These are phyloP conservation scores for Temnothorax longispinosus DNA, from an alignment of 1,140 invertebrate genomes.

Conservation along the genomic window DNA sequence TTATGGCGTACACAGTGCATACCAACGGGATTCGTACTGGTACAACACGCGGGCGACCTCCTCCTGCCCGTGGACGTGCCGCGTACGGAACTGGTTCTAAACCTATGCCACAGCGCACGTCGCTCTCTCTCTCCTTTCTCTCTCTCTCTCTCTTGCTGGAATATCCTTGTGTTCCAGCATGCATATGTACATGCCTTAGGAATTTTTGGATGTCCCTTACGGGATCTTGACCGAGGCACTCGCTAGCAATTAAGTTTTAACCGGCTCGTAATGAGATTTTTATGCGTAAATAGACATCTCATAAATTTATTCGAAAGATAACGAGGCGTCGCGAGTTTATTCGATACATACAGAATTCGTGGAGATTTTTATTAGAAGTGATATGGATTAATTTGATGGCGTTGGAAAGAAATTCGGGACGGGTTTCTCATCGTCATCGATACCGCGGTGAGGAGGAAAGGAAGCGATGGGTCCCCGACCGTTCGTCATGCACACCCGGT, in stretches of 20 bases:
- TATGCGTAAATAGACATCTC: not conserved
- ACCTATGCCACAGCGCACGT: conserved; percentile 60
- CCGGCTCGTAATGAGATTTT: not conserved
- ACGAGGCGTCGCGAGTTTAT: not conserved
- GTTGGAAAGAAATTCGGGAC: not conserved
- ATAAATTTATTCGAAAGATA: conserved; percentile 1
- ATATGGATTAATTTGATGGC: not conserved
- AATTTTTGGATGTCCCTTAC: not conserved
- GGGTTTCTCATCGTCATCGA: not conserved
- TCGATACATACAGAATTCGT: not conserved
- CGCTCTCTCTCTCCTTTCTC: not conserved
- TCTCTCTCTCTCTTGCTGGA: not conserved
- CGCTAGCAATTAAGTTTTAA: conserved; percentile 8
- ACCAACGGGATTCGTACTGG: conserved; percentile 82
- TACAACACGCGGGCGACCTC: conserved; percentile 75
- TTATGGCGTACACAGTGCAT: conserved; percentile 81
- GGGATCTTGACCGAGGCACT: conserved; percentile 3
- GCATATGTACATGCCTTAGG: conserved; percentile 13
- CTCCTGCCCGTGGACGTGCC: conserved; percentile 59
- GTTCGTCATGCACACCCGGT: conserved; percentile 66
- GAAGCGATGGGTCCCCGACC: not conserved
- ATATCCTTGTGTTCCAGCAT: conserved; percentile 37
- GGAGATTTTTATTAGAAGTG: not conserved
- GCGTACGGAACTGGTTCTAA: conserved; percentile 78
- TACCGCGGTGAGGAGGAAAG: not conserved